Percentiles rank a stretch among this genome's conserved stretches.
These are phyloP conservation scores for Catharus minimus DNA, from an alignment of 2,113 vertebrate species.

Conservation along the genomic window DNA sequence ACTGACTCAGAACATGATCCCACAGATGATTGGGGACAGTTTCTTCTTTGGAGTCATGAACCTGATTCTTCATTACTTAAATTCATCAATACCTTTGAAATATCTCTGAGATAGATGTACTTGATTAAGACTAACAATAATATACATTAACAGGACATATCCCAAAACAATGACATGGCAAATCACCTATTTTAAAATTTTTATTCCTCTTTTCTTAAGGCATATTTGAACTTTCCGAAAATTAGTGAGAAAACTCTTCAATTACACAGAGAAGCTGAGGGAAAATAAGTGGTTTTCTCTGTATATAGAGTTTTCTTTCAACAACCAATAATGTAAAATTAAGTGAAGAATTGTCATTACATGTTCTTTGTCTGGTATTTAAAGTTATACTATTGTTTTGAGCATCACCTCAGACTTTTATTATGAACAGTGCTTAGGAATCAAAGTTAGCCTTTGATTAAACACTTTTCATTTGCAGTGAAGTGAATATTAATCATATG, in stretches of 20 bases:
- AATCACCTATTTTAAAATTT: too few species aligned
- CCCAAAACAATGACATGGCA: not conserved
- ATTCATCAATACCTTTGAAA: not conserved
- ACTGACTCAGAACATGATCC: rapidly evolving
- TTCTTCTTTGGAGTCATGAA: not conserved
- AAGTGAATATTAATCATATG: not conserved
- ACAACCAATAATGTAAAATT: not conserved
- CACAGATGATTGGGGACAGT: too few species aligned
- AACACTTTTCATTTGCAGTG: not conserved
- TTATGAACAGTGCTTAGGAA: not conserved
- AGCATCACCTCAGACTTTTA: not conserved
- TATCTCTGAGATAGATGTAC: not conserved
- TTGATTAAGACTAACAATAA: not conserved
- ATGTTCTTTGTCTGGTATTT: not conserved
- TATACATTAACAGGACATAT: not conserved
- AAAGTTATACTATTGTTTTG: not conserved
- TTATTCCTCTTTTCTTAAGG: not conserved
- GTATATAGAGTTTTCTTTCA: not conserved
- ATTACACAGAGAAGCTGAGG: not conserved
- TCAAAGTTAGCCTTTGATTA: not conserved
- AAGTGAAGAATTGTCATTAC: not conserved
- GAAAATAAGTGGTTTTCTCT: not conserved
- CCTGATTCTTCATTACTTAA: not conserved
- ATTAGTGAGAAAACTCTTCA: not conserved
- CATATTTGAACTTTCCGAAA: not conserved